Conservation (phyloP, 2,113 vertebrate genomes). For the Ochotona princeps region DNA sequence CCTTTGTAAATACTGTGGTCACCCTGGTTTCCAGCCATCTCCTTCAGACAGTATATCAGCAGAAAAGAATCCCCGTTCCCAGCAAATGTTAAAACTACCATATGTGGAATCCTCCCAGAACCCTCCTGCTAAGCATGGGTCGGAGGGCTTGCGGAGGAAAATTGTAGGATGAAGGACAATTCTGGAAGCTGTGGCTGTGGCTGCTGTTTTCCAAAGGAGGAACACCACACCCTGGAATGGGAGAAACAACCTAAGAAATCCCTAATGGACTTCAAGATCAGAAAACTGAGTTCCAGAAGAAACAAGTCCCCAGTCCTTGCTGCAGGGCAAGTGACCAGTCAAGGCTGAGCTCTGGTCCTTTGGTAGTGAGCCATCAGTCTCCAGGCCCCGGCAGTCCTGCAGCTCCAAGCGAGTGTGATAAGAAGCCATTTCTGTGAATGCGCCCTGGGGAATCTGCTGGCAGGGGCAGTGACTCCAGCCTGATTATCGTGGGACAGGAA, state of each 20-base stretch:
- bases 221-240: neutral
- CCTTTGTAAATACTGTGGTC: conserved; percentile 79
- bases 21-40: conserved; percentile 76
- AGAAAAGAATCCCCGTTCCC: conserved; percentile 80
- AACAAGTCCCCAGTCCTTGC: neutral
- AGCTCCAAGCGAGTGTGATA: neutral
- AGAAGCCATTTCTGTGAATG: neutral
- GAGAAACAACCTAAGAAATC: conserved; percentile 15
- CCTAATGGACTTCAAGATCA: neutral
- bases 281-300: neutral
- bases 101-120: conserved; percentile 41
- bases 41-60: conserved; percentile 83
- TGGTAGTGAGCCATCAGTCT: neutral
- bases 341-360: neutral
- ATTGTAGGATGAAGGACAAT: conserved; percentile 50
- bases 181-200: neutral
- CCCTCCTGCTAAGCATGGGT: neutral
- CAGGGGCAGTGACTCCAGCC: neutral
- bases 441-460: neutral
- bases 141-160: conserved; percentile 18
- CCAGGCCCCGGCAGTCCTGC: neutral
- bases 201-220: neutral
- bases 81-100: conserved; percentile 69
- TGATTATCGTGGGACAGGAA: neutral
- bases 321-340: neutral